Percentiles rank a stretch among this genome's conserved stretches.
phyloP scores from a whole-genome alignment of 1,140 invertebrate species.

The Aphidius gifuensis region DNA sequence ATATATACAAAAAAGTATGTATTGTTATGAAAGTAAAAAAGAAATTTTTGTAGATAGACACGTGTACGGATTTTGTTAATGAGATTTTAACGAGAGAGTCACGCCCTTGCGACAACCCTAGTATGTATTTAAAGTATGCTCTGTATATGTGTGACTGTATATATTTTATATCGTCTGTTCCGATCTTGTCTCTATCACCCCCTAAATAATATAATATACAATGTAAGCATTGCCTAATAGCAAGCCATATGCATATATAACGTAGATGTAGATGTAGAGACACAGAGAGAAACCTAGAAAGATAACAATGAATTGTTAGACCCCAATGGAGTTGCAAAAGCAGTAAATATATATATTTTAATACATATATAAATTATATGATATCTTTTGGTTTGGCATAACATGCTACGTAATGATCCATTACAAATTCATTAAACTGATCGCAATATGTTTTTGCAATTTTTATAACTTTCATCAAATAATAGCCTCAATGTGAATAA shows the following conservation, averaged over 20 bases:
- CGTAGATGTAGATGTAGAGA: conserved; percentile 12
- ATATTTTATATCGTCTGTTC: background rate
- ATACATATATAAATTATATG: background rate
- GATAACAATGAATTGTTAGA: conserved; percentile 32
- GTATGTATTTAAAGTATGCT: background rate
- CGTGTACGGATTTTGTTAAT: conserved; percentile 21
- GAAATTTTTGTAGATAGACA: background rate
- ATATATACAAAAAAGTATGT: background rate
- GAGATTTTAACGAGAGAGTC: conserved; percentile 18
- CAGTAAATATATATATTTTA: conserved; percentile 7
- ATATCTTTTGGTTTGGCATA: background rate
- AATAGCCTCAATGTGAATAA: too few relatives aligned
- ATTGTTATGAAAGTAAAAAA: background rate
- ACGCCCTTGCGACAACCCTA: conserved; percentile 21
- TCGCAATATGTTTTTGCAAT: background rate
- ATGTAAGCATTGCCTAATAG: too few relatives aligned
- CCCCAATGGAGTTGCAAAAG: conserved; percentile 8
- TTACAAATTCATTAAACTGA: conserved; percentile 9
- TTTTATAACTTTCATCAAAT: too few relatives aligned
- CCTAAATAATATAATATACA: background rate
- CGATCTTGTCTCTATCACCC: background rate
- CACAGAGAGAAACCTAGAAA: conserved; percentile 14
- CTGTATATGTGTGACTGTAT: too few relatives aligned
- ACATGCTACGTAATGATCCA: conserved; percentile 19
- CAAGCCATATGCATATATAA: background rate